These are phyloP conservation scores for Dyspetes luteomarginatus DNA, from an alignment of 2,888 invertebrate genomes.

Conservation along the genomic window DNA sequence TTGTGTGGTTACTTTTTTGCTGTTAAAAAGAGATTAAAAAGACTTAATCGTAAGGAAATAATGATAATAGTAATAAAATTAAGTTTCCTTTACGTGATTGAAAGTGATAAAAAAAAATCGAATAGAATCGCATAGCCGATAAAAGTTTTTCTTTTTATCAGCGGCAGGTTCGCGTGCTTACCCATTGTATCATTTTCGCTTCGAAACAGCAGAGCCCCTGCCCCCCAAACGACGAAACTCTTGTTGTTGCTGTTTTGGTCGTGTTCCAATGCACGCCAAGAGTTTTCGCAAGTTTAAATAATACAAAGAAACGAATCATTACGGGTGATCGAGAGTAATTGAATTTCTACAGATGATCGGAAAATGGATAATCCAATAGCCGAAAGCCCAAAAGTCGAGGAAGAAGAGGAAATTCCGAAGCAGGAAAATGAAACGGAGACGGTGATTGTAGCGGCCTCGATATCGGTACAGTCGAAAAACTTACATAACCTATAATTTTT, in stretches of 20 bases:
- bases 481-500: constrained; percentile 60
- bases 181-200: constrained; percentile 13
- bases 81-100: too few species aligned
- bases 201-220: constrained; percentile 14
- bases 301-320: neutral
- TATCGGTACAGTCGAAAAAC: constrained; percentile 44
- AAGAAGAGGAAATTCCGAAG: constrained; percentile 66
- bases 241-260: neutral
- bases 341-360: constrained; percentile 67
- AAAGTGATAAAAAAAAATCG: too few species aligned
- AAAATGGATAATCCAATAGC: constrained; percentile 73
- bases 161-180: constrained; percentile 13
- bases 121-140: neutral
- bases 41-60: too few species aligned
- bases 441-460: constrained; percentile 40
- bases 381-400: constrained; percentile 69
- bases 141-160: constrained; percentile 23
- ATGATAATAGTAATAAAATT: too few species aligned
- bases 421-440: constrained; percentile 68
- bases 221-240: too few species aligned
- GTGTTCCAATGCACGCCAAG: neutral
- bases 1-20: too few species aligned
- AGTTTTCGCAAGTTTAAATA: neutral
- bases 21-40: too few species aligned
- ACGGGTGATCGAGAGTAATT: neutral